Evolutionary conservation across 2,797 vertebrate genomes (phyloP).

Genomic region (Hydrocynus forskahlii): DNA sequence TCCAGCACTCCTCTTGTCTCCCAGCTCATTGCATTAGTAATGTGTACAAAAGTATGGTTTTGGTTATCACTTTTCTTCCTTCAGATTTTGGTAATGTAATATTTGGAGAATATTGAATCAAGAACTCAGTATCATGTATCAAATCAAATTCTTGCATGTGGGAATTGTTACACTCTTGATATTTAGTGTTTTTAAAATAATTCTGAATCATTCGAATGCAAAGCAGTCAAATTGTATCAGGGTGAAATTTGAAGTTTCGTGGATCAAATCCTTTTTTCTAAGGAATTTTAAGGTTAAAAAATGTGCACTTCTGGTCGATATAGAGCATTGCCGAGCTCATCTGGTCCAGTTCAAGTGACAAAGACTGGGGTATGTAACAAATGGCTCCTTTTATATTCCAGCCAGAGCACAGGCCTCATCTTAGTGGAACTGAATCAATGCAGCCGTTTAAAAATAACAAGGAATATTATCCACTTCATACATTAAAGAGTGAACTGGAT

Average conservation of each 20-base stretch:
- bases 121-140: too few species aligned
- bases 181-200: too few species aligned
- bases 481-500: conserved; percentile 42
- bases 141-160: too few species aligned
- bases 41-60: too few species aligned
- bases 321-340: conserved; percentile 28
- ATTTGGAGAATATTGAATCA: too few species aligned
- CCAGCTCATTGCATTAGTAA: too few species aligned
- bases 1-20: too few species aligned
- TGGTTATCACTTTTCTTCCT: too few species aligned
- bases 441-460: conserved; percentile 58
- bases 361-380: conserved; percentile 31
- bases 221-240: too few species aligned
- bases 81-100: too few species aligned
- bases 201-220: too few species aligned
- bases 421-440: conserved; percentile 46
- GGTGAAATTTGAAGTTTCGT: not conserved
- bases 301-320: not conserved
- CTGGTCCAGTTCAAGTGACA: conserved; percentile 31
- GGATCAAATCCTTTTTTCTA: not conserved
- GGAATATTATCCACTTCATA: conserved; percentile 52
- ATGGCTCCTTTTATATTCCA: conserved; percentile 47
- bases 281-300: not conserved
- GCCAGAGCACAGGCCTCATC: conserved; percentile 40
- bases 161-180: too few species aligned